phyloP scores from a whole-genome alignment of 1,140 invertebrate genomes.

The Ips typographus region DNA sequence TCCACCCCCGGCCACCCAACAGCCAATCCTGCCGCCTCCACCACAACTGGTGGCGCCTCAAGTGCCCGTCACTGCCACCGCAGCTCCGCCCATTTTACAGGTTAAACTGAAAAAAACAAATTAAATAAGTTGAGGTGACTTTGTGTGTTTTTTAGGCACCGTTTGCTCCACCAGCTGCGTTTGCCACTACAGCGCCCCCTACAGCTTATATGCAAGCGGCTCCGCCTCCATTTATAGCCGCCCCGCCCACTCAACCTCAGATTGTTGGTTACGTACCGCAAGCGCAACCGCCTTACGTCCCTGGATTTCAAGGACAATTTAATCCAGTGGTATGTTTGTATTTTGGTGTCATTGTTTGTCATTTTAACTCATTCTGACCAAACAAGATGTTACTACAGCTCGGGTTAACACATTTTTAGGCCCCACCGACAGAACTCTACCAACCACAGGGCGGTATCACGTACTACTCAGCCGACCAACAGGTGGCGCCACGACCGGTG shows the following conservation, averaged over 20 bases:
- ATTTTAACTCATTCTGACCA: too few relatives aligned
- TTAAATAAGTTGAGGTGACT: neutral
- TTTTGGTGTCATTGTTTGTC: neutral
- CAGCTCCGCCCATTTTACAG: conserved; percentile 13
- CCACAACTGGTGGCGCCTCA: conserved; percentile 38
- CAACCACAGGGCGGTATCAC: conserved; percentile 51
- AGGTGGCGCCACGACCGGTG: conserved; percentile 43
- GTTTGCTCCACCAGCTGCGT: conserved; percentile 32
- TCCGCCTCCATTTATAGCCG: conserved; percentile 41
- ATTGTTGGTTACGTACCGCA: conserved; percentile 47
- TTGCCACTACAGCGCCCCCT: conserved; percentile 40
- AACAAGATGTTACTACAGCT: too few relatives aligned
- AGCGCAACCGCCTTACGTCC: conserved; percentile 41
- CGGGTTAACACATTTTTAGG: neutral
- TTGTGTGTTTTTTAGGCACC: conserved; percentile 12
- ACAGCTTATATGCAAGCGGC: conserved; percentile 43
- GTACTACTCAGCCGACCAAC: conserved; percentile 52
- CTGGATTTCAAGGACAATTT: conserved; percentile 47
- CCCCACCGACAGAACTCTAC: conserved; percentile 49
- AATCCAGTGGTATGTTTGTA: conserved; percentile 46
- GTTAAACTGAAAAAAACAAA: neutral
- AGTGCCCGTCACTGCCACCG: conserved; percentile 36
- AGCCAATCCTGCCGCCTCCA: conserved; percentile 35
- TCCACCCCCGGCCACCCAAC: conserved; percentile 36
- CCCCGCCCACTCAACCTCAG: conserved; percentile 41